These are phyloP conservation scores for Anadara kagoshimensis DNA, from an alignment of 1,140 invertebrate genomes.

Conservation along the genomic window DNA sequence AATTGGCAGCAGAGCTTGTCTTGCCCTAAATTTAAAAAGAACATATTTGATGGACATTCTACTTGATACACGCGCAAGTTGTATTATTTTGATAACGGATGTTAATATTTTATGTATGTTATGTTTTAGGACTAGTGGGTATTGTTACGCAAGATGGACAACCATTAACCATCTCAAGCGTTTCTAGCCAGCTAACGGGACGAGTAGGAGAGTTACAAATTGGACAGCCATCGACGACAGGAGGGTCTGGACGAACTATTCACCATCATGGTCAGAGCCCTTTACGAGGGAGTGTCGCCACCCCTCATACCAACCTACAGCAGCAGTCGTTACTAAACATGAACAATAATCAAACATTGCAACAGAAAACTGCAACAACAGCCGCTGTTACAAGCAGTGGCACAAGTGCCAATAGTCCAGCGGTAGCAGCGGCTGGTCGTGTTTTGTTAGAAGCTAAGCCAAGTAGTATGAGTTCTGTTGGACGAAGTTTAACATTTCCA, in stretches of 20 bases:
- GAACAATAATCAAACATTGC: slow-evolving; percentile 6
- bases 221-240: slow-evolving; percentile 9
- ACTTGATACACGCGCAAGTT: too few species aligned
- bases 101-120: too few species aligned
- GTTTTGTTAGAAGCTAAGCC: slow-evolving; percentile 34
- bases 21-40: too few species aligned
- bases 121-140: slow-evolving; percentile 4
- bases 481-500: slow-evolving; percentile 37
- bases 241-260: slow-evolving; percentile 56
- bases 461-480: not conserved
- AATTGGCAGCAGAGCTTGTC: too few species aligned
- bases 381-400: not conserved
- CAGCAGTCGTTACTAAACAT: slow-evolving; percentile 41
- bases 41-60: too few species aligned
- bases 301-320: slow-evolving; percentile 59
- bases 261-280: slow-evolving; percentile 68
- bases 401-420: slow-evolving; percentile 7
- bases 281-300: slow-evolving; percentile 43
- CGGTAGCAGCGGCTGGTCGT: slow-evolving; percentile 24
- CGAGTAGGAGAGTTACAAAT: slow-evolving; percentile 23
- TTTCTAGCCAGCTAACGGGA: not conserved
- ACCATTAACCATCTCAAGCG: not conserved
- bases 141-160: not conserved
- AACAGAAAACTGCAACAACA: slow-evolving; percentile 4
- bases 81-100: too few species aligned